Evolutionary conservation across 2,888 invertebrate species (phyloP).

Genomic region (Iphiclides podalirius): DNA sequence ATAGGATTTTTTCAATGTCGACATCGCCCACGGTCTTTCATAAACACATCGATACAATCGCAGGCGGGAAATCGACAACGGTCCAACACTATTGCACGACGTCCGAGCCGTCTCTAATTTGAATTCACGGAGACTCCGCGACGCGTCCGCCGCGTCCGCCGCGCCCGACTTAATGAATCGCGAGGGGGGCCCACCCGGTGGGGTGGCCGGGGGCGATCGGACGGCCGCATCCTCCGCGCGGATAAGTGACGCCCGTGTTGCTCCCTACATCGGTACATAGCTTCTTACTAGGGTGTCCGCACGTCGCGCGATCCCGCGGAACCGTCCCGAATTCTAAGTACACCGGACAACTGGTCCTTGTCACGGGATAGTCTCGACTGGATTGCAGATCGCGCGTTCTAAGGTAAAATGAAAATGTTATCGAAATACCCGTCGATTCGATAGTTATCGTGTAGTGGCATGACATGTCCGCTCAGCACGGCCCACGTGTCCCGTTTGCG

Average conservation of each 20-base stretch:
- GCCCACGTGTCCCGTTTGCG: no score
- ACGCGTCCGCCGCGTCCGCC: conserved; percentile 77
- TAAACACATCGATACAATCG: no score
- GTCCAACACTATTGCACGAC: conserved; percentile 63
- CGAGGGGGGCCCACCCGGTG: conserved; percentile 46
- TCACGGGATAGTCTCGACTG: no score
- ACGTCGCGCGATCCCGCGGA: conserved; percentile 1
- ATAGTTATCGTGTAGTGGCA: no score
- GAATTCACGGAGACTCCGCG: conserved; percentile 80
- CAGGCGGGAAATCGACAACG: neutral
- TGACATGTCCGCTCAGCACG: no score
- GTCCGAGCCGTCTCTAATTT: conserved; percentile 79
- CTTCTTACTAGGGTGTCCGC: conserved; percentile 48
- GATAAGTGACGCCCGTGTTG: conserved; percentile 80
- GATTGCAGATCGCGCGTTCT: no score
- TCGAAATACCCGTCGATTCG: no score
- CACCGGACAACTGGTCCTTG: no score
- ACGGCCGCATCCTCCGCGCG: conserved; percentile 78
- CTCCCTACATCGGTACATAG: conserved; percentile 63
- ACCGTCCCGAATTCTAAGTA: neutral
- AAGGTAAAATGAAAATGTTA: no score
- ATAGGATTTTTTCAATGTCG: no score
- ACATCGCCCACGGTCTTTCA: no score
- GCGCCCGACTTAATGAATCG: conserved; percentile 80
- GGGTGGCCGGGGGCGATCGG: conserved; percentile 66